Conservation (phyloP, 2,888 invertebrate species). For the Amphipoea lucens region DNA sequence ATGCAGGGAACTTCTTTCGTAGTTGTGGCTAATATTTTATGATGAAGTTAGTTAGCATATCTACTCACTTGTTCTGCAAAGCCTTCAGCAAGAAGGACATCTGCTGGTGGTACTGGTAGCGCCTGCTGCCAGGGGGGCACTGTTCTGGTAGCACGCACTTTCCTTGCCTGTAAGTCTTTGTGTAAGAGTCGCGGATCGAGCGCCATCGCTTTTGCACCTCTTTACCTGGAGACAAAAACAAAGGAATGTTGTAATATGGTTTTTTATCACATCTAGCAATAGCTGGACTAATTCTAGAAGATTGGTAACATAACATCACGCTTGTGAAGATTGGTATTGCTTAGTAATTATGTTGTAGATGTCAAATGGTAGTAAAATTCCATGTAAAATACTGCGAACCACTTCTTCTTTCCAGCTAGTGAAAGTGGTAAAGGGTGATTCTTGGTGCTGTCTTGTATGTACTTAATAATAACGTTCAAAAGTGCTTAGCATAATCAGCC, state of each 20-base stretch:
- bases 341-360: neutral
- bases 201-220: slow-evolving; percentile 89
- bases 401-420: neutral
- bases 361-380: neutral
- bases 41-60: neutral
- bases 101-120: slow-evolving; percentile 84
- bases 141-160: slow-evolving; percentile 84
- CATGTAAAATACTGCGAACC: neutral
- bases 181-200: slow-evolving; percentile 87
- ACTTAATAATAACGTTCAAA: too few relatives aligned
- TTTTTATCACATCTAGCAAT: neutral
- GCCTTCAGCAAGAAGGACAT: slow-evolving; percentile 84
- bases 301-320: neutral
- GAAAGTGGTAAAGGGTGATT: neutral
- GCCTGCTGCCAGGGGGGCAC: slow-evolving; percentile 80
- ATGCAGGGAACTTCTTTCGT: neutral
- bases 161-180: slow-evolving; percentile 86
- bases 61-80: slow-evolving; percentile 85
- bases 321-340: neutral
- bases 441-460: too few relatives aligned
- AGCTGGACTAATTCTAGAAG: neutral
- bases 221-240: slow-evolving; percentile 78
- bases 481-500: too few relatives aligned
- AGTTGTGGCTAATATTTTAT: neutral
- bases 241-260: neutral